phyloP scores from a whole-genome alignment of 2,797 vertebrate species.

The Peromyscus eremicus region DNA sequence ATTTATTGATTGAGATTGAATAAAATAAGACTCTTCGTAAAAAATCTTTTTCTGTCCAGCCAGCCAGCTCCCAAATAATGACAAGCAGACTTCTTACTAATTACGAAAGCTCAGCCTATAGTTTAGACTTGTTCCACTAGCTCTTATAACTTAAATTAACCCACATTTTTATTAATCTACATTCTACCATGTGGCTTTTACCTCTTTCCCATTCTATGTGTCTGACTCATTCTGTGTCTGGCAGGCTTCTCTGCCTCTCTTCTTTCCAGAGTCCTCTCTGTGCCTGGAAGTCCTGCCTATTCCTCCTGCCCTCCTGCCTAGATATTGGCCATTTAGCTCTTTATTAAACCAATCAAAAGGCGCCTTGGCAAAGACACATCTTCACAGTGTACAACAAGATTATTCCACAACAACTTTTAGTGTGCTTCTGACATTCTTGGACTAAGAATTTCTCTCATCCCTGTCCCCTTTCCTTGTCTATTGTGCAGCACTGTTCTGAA shows the following conservation, averaged over 20 bases:
- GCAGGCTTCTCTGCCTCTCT: background rate
- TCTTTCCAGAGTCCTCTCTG: background rate
- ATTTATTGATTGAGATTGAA: slow-evolving; percentile 28
- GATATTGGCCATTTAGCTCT: background rate
- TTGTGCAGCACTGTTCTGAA: background rate
- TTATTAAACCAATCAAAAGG: background rate
- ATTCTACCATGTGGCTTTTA: background rate
- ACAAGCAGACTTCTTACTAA: background rate
- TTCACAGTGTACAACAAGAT: background rate
- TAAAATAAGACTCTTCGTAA: slow-evolving; percentile 7
- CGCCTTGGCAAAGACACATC: background rate
- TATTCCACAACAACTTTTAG: background rate
- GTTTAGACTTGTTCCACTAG: background rate
- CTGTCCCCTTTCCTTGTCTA: background rate
- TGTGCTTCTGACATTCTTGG: background rate
- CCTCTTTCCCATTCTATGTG: background rate
- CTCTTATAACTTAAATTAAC: background rate
- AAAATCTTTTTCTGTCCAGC: background rate
- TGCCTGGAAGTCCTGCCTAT: background rate
- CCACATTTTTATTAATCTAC: background rate
- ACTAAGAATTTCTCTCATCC: background rate
- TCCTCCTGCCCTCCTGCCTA: background rate
- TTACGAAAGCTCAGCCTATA: background rate
- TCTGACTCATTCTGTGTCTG: background rate
- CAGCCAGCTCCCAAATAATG: background rate